These are phyloP conservation scores for Strongylocentrotus purpuratus DNA, from an alignment of 35 echinoderm and acorn worm genomes.

Conservation along the genomic window DNA sequence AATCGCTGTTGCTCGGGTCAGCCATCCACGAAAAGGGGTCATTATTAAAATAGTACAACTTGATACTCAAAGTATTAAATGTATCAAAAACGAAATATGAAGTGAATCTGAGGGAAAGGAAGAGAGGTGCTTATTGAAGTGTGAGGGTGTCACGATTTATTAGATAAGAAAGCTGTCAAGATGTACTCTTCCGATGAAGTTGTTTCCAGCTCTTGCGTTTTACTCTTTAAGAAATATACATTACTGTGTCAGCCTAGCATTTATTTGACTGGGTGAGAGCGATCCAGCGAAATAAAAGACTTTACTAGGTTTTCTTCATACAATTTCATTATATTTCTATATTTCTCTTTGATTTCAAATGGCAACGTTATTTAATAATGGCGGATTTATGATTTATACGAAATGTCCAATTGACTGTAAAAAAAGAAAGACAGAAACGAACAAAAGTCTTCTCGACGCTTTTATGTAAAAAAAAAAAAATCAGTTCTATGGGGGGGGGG, in stretches of 20 bases:
- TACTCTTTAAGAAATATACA: background rate
- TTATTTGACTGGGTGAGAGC: background rate
- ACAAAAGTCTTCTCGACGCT: no score
- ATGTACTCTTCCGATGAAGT: background rate
- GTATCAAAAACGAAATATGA: conserved; percentile 25
- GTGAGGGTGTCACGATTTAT: conserved; percentile 44
- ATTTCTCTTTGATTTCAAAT: background rate
- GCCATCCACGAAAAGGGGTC: conserved; percentile 3
- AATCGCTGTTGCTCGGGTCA: background rate
- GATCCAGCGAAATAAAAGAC: background rate
- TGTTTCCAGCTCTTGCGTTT: conserved; percentile 16
- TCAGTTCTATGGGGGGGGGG: no score
- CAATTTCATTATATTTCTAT: background rate
- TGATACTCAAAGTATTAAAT: conserved; percentile 23
- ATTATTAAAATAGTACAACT: conserved; percentile 25
- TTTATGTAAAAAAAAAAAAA: no score
- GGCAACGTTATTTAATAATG: background rate
- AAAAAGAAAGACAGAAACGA: no score
- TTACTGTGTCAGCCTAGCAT: background rate
- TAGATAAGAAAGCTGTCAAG: conserved; percentile 41
- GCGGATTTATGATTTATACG: background rate
- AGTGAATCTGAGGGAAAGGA: conserved; percentile 32
- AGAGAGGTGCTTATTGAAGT: conserved; percentile 8
- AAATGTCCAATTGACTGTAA: background rate
- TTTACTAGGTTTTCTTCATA: background rate